Evolutionary conservation across 2,888 invertebrate genomes (phyloP).

Genomic region (Trichacis sp.): DNA sequence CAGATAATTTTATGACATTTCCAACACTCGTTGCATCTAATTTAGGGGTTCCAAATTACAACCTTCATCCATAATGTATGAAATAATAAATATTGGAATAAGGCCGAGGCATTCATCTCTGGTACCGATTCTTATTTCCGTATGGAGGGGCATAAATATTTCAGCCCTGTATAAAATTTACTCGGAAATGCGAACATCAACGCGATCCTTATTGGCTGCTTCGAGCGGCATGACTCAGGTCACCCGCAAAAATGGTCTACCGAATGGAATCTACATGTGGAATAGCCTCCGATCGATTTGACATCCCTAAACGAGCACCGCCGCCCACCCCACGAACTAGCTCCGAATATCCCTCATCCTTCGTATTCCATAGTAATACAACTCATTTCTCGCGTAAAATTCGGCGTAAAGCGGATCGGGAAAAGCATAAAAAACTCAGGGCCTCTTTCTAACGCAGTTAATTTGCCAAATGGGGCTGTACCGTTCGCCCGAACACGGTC

Average conservation of each 20-base stretch:
- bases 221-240: constrained; percentile 7
- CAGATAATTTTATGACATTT: too few species aligned
- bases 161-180: constrained; percentile 4
- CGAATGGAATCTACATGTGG: constrained; percentile 28
- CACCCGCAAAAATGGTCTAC: constrained; percentile 23
- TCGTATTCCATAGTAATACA: constrained; percentile 22
- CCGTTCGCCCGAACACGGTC: constrained; percentile 59
- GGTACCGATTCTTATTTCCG: not conserved
- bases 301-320: constrained; percentile 34
- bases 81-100: constrained; percentile 13
- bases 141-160: not conserved
- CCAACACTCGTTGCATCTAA: too few species aligned
- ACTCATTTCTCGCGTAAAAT: constrained; percentile 51
- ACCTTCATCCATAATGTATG: not conserved
- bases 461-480: constrained; percentile 66
- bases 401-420: constrained; percentile 58
- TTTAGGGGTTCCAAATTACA: not conserved
- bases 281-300: constrained; percentile 52
- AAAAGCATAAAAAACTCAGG: constrained; percentile 62
- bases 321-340: constrained; percentile 11
- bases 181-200: not conserved
- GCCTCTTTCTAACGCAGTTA: constrained; percentile 62
- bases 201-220: constrained; percentile 6
- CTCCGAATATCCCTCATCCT: constrained; percentile 12
- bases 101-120: not conserved